Base-by-base conservation (phyloP, 2,888 invertebrate species). In the Phortica magna region DNA sequence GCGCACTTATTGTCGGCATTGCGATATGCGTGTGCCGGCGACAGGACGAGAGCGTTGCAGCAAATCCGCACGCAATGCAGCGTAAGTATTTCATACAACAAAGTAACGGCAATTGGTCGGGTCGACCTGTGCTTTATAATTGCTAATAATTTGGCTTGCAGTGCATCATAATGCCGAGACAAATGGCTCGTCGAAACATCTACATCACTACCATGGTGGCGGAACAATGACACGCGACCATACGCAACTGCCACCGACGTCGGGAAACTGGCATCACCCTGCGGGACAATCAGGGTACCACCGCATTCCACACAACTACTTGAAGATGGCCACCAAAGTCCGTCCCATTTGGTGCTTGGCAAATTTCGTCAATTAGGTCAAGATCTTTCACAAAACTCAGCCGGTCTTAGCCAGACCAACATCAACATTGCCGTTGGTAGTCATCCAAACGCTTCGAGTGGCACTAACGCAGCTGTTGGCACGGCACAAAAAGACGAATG, bases 231-330 rank as follows among this genome's bases (percentile, higher is more conserved):
- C 92, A 92, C 92, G 92, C 90, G 93, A 93, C 82, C 92, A 92
- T 88, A 91, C 93, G 91, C 93, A 93, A 91, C 93, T 93, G 93
- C 93, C 93, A 92, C 84, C 93, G 77, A 93, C 92, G 93, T 95
- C 96, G 97, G 97, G 96, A 97, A 97, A 97, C 97, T 96, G 96
- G 96, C 95, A 94, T 95, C 96, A 95, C 97, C 97, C 97, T 97
- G 97, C 95, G 96, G 96, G 96, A 92, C 92, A 91, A 91, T 92
- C 89, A 90, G 91, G 92, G 92, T 92, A 92, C 92, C 92, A 90
- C 91, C 91, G 91, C 92, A 92, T 90, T 90, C 92, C 89, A 92
- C 92, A 88, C 91, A 92, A 91, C 87, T 92, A 90, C 91, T 92
- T 91, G 93, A 93, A 93, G 93, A 94, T 93, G 94, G 94, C 94